These are phyloP conservation scores for Thamnophis elegans DNA, from an alignment of 2,797 vertebrate genomes.

Conservation along the genomic window DNA sequence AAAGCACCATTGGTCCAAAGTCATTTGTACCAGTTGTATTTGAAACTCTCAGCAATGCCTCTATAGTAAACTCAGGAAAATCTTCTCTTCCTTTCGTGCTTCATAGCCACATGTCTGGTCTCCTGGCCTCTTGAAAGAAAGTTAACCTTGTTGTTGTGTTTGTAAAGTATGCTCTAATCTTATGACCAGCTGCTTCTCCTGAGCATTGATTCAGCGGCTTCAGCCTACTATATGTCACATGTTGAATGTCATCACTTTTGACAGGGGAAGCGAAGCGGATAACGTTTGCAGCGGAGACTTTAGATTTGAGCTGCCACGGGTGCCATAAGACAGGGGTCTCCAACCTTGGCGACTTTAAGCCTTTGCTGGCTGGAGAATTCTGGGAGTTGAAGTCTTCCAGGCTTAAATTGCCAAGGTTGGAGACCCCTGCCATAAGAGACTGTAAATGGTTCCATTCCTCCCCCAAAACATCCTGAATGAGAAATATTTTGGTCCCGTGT, in stretches of 20 bases:
- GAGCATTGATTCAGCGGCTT: neutral
- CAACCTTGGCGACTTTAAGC: too few species aligned
- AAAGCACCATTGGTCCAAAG: neutral
- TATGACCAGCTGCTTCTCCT: neutral
- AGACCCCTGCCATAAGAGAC: neutral
- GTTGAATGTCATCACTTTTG: neutral
- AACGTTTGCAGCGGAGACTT: neutral
- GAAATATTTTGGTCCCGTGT: neutral
- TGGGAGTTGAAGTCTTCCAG: too few species aligned
- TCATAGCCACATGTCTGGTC: neutral
- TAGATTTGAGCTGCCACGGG: neutral
- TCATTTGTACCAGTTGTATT: neutral
- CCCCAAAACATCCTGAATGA: neutral
- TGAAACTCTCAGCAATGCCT: neutral
- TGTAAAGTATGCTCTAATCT: neutral
- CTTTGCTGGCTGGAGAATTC: too few species aligned
- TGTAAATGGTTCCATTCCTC: neutral
- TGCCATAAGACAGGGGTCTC: neutral
- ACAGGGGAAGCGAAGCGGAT: neutral
- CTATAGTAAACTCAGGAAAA: neutral
- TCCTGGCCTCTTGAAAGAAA: neutral
- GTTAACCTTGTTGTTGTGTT: neutral
- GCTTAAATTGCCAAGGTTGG: too few species aligned
- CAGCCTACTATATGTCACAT: neutral
- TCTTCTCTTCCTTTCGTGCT: neutral